Evolutionary conservation across 2,888 invertebrate genomes (phyloP), one percentile per base, ranked within the genome.

Genomic region (Tiliacea citrago): DNA sequence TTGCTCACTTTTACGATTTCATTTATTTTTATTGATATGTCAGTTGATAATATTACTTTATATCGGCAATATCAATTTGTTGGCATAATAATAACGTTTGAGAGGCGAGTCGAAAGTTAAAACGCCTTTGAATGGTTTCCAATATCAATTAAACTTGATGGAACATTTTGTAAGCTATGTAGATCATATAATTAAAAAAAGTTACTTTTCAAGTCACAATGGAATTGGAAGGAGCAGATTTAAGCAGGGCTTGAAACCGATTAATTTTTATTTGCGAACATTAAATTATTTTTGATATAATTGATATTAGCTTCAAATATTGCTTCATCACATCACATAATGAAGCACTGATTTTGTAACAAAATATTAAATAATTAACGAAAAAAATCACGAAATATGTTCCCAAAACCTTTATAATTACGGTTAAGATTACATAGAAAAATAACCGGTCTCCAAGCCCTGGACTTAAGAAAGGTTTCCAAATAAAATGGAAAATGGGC

Each of bases 21-120:
- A 79, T 75, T 51, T 45, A 63, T 60, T 77, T 72, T 78, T 58
- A 82, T 76, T 69, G 60, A 60, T 76, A 73, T 57, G 69, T 57
- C 67, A n/a, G 16, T 49, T 49, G 70, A 77, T 76, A 67, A 39
- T 2, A 47, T 35, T 53, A 47, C 47, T 58, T 67, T 57, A 57
- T 47, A 45, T 60, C 24, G 29, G 60, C 51, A 16, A 66, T 76
- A 24, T 9, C 69, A 69, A 63, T 66, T 75, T 39, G 49, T 60
- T 74, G 16, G 53, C 21, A 24, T 60, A 51, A 49, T 55, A 75
- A 62, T 77, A 62, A 51, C 13, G 18, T 57, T 47, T 67, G 12
- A 53, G 55, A 61, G 55, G 55, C 66, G 45, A 67, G 21, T 9
- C 67, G 67, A 79, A 78, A 67, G 57, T 24, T 77, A 21, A 24